These are phyloP conservation scores for Thryonomys swinderianus DNA, from an alignment of 2,113 vertebrate genomes.

Conservation along the genomic window DNA sequence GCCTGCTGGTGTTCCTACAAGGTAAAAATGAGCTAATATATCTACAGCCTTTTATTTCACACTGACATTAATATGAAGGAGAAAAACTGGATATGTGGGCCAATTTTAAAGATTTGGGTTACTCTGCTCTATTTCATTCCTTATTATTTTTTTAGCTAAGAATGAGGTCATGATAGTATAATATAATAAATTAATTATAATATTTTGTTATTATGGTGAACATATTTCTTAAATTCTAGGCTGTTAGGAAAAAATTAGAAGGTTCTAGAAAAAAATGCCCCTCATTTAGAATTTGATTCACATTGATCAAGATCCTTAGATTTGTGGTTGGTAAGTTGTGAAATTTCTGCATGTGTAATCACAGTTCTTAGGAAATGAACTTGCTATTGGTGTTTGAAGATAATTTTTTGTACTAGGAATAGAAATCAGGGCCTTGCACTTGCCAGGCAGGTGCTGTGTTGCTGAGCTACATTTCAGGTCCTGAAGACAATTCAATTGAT, in stretches of 20 bases:
- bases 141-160: background rate
- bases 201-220: background rate
- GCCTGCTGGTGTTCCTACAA: constrained; percentile 99
- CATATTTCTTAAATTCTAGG: background rate
- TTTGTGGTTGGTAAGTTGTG: background rate
- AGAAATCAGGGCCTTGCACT: too few relatives aligned
- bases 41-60: background rate
- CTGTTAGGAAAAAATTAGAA: background rate
- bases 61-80: background rate
- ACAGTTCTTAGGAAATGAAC: constrained; percentile 6
- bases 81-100: background rate
- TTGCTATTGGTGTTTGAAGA: background rate
- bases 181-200: background rate
- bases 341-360: constrained; percentile 4
- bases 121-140: background rate
- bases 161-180: background rate
- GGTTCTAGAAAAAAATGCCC: background rate
- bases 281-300: background rate
- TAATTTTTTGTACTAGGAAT: background rate
- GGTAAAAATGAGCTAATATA: constrained; percentile 84
- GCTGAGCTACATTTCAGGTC: too few relatives aligned
- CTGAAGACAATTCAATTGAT: background rate
- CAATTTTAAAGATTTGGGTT: background rate
- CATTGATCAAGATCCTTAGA: background rate
- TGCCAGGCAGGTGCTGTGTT: too few relatives aligned